phyloP scores from a whole-genome alignment of 2,888 invertebrate genomes.

The Dasysyrphus tricinctus region DNA sequence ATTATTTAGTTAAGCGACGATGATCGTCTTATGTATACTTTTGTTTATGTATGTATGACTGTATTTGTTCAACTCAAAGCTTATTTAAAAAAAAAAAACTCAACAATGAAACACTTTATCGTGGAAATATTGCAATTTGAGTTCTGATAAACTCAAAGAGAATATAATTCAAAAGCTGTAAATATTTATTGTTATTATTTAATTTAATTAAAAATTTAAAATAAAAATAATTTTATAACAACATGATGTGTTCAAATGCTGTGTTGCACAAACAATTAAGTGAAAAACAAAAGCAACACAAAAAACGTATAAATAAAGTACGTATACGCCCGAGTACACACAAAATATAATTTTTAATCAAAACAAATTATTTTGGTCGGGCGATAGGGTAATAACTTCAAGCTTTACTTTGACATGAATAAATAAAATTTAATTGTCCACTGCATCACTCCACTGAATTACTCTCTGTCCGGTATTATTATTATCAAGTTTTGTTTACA shows the following conservation, averaged over 20 bases:
- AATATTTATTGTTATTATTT: background rate
- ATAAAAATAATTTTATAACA: background rate
- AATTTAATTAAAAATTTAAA: conserved; percentile 11
- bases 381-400: conserved; percentile 27
- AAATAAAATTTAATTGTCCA: conserved; percentile 64
- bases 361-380: background rate
- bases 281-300: background rate
- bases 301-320: conserved; percentile 6
- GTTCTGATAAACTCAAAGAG: background rate
- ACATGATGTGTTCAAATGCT: background rate
- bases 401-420: conserved; percentile 37
- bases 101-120: background rate
- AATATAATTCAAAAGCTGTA: background rate
- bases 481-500: conserved; percentile 34
- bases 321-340: conserved; percentile 40
- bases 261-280: background rate
- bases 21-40: no score
- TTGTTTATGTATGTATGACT: no score
- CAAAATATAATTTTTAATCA: conserved; percentile 12
- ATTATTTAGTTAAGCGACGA: no score
- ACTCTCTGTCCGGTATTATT: conserved; percentile 47
- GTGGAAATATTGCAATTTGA: background rate
- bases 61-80: no score
- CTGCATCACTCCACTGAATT: conserved; percentile 48
- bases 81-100: background rate